Evolutionary conservation across 2,797 vertebrate species (phyloP).

Genomic region (Eupleurogrammus muticus): DNA sequence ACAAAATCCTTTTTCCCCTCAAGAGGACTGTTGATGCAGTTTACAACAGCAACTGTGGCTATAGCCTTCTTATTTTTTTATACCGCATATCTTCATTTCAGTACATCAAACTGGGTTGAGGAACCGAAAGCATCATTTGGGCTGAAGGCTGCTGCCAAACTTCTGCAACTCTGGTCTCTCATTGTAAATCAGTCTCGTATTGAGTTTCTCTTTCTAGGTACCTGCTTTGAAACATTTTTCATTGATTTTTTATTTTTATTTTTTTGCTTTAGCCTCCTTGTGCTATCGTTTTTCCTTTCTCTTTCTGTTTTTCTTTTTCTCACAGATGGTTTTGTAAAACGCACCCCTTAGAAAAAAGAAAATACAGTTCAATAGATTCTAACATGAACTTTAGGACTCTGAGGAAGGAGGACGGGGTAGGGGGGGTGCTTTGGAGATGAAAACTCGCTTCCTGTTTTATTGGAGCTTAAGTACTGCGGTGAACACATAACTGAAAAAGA

Average conservation of each 20-base stretch:
- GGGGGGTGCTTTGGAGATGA: not conserved
- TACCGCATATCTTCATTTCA: constrained; percentile 2
- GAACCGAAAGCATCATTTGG: constrained; percentile 4
- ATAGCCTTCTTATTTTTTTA: not conserved
- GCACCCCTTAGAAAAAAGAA: constrained; percentile 24
- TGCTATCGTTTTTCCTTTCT: constrained; percentile 20
- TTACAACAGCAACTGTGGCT: not conserved
- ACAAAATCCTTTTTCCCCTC: constrained; percentile 13
- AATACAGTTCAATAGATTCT: constrained; percentile 33
- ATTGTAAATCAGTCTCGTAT: constrained; percentile 65
- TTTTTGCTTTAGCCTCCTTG: constrained; percentile 40
- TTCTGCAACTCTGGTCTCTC: constrained; percentile 21
- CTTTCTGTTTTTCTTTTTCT: not conserved
- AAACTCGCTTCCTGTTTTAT: constrained; percentile 26
- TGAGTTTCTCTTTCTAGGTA: constrained; percentile 45
- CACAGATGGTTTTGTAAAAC: constrained; percentile 54
- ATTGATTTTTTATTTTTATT: constrained; percentile 65
- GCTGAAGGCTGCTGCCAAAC: constrained; percentile 22
- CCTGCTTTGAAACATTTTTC: constrained; percentile 62
- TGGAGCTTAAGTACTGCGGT: constrained; percentile 9
- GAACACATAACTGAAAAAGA: not conserved
- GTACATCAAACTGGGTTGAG: constrained; percentile 23
- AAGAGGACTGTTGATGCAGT: constrained; percentile 17
- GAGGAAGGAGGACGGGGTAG: not conserved
- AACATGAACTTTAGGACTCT: constrained; percentile 30